phyloP scores from a whole-genome alignment of 37 sponge, comb jelly and placozoan species.

The Trichoplax adhaerens region DNA sequence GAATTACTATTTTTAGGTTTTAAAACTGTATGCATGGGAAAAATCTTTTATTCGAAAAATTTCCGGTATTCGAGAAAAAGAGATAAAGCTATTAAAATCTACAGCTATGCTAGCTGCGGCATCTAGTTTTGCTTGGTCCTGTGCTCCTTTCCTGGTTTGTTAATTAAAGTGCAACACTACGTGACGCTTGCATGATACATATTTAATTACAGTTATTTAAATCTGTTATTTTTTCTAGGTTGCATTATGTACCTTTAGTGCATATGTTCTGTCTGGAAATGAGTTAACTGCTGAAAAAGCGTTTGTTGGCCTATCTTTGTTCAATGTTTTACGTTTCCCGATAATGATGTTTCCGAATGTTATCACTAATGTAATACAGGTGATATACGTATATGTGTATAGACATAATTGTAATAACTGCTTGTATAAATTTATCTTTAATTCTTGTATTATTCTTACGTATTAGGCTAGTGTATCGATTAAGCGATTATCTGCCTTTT shows the following conservation, averaged over 20 bases:
- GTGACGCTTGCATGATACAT: too few species aligned
- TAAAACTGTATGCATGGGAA: slow-evolving; percentile 98
- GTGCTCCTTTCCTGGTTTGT: slow-evolving; percentile 76
- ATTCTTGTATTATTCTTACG: too few species aligned
- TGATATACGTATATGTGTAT: background rate
- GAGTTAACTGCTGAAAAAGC: slow-evolving; percentile 49
- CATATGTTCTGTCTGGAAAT: slow-evolving; percentile 41
- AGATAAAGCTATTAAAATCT: slow-evolving; percentile 42
- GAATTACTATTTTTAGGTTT: slow-evolving; percentile 30
- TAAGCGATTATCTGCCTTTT: slow-evolving; percentile 49
- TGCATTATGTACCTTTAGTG: slow-evolving; percentile 75
- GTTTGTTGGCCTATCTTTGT: slow-evolving; percentile 92
- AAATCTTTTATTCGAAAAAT: slow-evolving; percentile 15
- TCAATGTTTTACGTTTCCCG: slow-evolving; percentile 91
- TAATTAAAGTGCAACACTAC: too few species aligned
- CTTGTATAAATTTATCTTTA: too few species aligned
- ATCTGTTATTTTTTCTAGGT: slow-evolving; percentile 34
- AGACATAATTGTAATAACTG: too few species aligned
- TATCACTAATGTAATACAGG: slow-evolving; percentile 54
- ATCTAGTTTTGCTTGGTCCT: slow-evolving; percentile 64
- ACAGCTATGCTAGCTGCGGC: slow-evolving; percentile 44
- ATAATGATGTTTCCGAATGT: slow-evolving; percentile 74
- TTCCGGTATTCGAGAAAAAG: slow-evolving; percentile 40
- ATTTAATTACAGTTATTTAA: too few species aligned
- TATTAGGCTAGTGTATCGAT: slow-evolving; percentile 70